Conservation (phyloP, 2,797 vertebrate species). For the Lithobates pipiens region DNA sequence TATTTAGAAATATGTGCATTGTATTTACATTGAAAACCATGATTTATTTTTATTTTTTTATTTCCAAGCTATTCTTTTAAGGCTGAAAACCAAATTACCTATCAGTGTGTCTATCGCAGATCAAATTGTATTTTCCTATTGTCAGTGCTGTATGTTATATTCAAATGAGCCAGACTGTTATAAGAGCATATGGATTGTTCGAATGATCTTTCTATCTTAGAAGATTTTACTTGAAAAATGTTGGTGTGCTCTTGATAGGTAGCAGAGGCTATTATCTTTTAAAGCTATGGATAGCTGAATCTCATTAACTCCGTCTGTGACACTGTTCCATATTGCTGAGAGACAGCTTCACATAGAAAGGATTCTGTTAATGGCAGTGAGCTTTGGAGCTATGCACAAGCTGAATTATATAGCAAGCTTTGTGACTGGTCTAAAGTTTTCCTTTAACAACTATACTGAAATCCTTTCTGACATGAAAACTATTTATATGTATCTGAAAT, state of each 20-base stretch:
- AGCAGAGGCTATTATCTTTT: slow-evolving; percentile 35
- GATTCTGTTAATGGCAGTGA: not conserved
- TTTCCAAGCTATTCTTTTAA: slow-evolving; percentile 16
- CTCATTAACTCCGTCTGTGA: slow-evolving; percentile 24
- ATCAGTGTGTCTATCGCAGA: slow-evolving; percentile 1
- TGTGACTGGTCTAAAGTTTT: not conserved
- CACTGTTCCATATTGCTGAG: slow-evolving; percentile 10
- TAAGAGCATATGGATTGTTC: slow-evolving; percentile 19
- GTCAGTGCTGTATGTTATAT: slow-evolving; percentile 38
- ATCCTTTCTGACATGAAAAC: too few relatives aligned
- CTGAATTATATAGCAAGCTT: not conserved
- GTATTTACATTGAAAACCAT: slow-evolving; percentile 45
- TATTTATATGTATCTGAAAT: not conserved
- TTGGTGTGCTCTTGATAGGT: slow-evolving; percentile 2
- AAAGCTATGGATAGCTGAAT: slow-evolving; percentile 18
- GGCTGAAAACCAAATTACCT: slow-evolving; percentile 37
- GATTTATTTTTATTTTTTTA: not conserved
- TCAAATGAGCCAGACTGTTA: slow-evolving; percentile 44
- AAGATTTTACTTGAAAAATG: slow-evolving; percentile 16
- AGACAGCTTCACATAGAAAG: slow-evolving; percentile 1
- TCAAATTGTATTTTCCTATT: slow-evolving; percentile 47
- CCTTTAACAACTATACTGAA: not conserved
- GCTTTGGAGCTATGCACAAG: not conserved
- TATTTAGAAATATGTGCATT: slow-evolving; percentile 35
- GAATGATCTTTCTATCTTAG: slow-evolving; percentile 42